Evolutionary conservation across 2,113 vertebrate species (phyloP).

Genomic region (Pionites leucogaster): DNA sequence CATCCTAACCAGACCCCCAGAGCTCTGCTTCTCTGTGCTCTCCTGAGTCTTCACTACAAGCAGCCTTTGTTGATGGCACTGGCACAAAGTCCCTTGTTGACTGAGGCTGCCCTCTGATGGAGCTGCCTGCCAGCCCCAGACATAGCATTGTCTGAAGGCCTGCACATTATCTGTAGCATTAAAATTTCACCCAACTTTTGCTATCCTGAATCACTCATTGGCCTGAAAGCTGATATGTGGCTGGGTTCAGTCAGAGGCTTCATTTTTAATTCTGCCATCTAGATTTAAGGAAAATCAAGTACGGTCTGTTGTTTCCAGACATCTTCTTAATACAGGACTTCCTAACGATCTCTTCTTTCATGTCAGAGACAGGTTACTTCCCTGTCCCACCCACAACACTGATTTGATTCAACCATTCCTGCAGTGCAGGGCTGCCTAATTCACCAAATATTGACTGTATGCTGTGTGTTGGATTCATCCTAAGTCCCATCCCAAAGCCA

Average conservation of each 20-base stretch:
- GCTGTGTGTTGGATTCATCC: not conserved
- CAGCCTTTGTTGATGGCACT: not conserved
- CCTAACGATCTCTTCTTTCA: not conserved
- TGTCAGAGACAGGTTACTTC: not conserved
- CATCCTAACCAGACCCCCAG: not conserved
- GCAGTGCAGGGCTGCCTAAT: not conserved
- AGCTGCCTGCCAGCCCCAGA: not conserved
- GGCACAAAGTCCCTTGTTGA: not conserved
- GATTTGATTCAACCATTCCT: not conserved
- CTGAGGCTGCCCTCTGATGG: not conserved
- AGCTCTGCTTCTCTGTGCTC: not conserved
- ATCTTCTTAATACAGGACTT: not conserved
- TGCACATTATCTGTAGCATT: accelerated
- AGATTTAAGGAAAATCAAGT: not conserved
- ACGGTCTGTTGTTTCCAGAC: not conserved
- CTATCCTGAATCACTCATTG: not conserved
- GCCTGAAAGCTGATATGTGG: not conserved
- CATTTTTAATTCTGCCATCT: not conserved
- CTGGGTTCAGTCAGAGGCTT: not conserved
- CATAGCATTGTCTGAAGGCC: not conserved
- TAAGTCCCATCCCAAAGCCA: not conserved
- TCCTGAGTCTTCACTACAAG: not conserved
- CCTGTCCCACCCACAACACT: not conserved
- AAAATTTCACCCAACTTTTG: not conserved
- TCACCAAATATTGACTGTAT: not conserved